phyloP scores from a whole-genome alignment of 2,113 vertebrate genomes.

The Nothoprocta pentlandii region DNA sequence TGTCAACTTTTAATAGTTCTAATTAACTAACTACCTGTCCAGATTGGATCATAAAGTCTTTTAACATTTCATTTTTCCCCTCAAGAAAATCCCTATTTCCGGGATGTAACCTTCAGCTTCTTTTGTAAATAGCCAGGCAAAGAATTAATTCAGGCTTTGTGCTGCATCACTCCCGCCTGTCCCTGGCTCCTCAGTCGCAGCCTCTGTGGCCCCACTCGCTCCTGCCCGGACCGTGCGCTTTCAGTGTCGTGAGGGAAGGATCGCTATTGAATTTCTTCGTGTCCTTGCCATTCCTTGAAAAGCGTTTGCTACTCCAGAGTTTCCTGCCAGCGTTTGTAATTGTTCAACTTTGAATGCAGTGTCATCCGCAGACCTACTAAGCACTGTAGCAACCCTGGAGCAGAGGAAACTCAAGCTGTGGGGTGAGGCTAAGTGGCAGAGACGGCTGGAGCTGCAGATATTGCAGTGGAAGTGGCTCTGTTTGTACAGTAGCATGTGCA shows the following conservation, averaged over 20 bases:
- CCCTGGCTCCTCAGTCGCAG: slow-evolving; percentile 59
- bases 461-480: background rate
- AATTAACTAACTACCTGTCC: slow-evolving; percentile 74
- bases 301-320: background rate
- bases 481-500: fast-evolving
- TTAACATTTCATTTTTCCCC: slow-evolving; percentile 72
- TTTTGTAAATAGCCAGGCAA: slow-evolving; percentile 62
- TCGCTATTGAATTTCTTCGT: slow-evolving; percentile 52
- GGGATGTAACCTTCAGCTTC: slow-evolving; percentile 71
- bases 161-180: slow-evolving; percentile 60
- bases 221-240: slow-evolving; percentile 41
- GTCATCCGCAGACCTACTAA: slow-evolving; percentile 47
- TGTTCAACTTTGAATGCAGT: slow-evolving; percentile 44
- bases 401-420: slow-evolving; percentile 3
- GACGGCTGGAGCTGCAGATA: slow-evolving; percentile 6
- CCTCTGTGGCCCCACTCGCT: background rate
- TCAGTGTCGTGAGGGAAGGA: slow-evolving; percentile 47
- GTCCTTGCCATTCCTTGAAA: slow-evolving; percentile 66
- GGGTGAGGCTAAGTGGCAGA: background rate
- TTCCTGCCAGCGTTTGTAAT: slow-evolving; percentile 71
- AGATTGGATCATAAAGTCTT: slow-evolving; percentile 72
- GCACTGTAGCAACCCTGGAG: slow-evolving; percentile 17
- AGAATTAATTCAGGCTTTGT: slow-evolving; percentile 45
- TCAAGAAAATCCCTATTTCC: slow-evolving; percentile 73
- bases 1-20: slow-evolving; percentile 78